A percentile compares a stretch with the other conserved stretches of the same genome.
phyloP scores from a whole-genome alignment of 2,797 vertebrate genomes.

The Agapornis canus region DNA sequence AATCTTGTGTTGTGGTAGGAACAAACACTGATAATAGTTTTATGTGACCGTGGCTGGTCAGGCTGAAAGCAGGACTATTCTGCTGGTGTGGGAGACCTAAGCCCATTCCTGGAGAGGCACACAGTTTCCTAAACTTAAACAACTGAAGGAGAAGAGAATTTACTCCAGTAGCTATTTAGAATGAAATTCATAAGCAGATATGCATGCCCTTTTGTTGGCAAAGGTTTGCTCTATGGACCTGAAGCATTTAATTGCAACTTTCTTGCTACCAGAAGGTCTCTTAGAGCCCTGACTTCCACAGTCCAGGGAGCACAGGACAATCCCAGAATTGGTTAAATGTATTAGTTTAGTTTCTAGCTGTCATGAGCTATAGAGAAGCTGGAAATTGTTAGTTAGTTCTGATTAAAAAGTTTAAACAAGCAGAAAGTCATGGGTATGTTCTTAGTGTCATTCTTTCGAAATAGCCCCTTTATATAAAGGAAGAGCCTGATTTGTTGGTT shows the following conservation, averaged over 20 bases:
- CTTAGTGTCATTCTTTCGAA: background rate
- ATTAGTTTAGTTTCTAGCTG: conserved; percentile 10
- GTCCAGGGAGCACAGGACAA: background rate
- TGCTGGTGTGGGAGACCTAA: background rate
- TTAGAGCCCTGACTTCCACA: background rate
- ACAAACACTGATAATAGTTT: background rate
- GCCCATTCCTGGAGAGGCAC: background rate
- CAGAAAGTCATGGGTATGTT: background rate
- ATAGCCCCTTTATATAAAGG: background rate
- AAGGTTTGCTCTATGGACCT: background rate
- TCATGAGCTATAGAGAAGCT: background rate
- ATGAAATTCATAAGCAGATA: background rate
- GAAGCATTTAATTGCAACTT: background rate
- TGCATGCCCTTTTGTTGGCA: background rate
- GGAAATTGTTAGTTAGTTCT: background rate
- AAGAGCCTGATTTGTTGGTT: background rate
- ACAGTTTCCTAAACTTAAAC: background rate
- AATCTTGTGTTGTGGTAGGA: background rate
- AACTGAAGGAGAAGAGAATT: background rate
- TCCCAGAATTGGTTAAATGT: background rate
- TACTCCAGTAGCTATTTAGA: background rate
- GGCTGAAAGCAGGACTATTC: background rate
- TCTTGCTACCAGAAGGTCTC: background rate
- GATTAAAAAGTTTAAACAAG: background rate
- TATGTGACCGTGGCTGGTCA: background rate